Conservation (phyloP, 2,113 vertebrate genomes). For the Spilogale gracilis region DNA sequence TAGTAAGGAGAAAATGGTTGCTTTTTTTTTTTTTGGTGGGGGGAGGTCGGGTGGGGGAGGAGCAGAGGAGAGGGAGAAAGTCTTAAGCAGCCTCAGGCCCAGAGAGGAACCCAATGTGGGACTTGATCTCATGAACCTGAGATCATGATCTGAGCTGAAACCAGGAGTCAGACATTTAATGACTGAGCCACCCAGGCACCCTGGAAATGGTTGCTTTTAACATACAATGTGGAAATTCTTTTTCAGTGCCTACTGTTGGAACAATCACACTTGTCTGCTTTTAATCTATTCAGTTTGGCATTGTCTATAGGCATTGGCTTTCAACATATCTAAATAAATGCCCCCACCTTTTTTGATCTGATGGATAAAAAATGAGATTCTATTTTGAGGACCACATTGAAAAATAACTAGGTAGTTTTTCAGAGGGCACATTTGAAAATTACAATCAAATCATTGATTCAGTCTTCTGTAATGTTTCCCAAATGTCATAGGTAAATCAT, state of each 20-base stretch:
- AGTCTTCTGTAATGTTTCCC: not conserved
- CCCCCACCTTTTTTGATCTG: not conserved
- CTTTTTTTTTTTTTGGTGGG: not conserved
- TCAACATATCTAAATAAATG: constrained; percentile 24
- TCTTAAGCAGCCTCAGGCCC: not conserved
- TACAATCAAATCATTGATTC: not conserved
- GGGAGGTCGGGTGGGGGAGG: not conserved
- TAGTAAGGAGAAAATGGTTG: not conserved
- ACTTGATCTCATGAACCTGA: not conserved
- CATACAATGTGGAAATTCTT: not conserved
- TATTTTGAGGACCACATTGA: not conserved
- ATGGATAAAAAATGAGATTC: not conserved
- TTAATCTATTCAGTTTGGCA: not conserved
- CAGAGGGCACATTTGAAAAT: not conserved
- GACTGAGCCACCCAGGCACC: not conserved
- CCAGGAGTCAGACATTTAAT: not conserved
- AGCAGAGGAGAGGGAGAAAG: not conserved
- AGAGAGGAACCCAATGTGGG: not conserved
- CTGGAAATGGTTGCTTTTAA: not conserved
- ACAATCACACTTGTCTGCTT: not conserved
- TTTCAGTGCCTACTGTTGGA: not conserved
- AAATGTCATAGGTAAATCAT: not conserved
- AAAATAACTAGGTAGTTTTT: constrained; percentile 9
- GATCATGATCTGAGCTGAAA: not conserved
- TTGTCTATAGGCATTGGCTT: not conserved